Base-by-base conservation (phyloP, 2,888 invertebrate genomes). In the Chalcosyrphus nemorum region DNA sequence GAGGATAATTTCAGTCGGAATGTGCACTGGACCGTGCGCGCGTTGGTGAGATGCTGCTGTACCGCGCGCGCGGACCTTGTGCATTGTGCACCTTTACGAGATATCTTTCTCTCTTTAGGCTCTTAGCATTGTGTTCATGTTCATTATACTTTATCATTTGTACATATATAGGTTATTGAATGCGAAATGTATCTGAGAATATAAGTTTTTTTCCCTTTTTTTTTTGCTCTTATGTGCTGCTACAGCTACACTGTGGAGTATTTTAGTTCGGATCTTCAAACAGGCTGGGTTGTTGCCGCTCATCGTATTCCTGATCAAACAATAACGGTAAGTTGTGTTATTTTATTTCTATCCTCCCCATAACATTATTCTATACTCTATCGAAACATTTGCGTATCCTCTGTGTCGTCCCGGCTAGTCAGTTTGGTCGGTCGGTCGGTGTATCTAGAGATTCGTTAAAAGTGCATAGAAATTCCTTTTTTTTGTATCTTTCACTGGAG, bases 241-340 rank as follows among this genome's bases (percentile, higher is more conserved):
- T 24, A 93, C 87, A 96, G 96, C 43, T 97, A 96, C 89, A 94
- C 95, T 7, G 94, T 96, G 56, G 95, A 96, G 89, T 95, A 95
- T 89, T 95, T 95, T 91, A 95, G 95, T 90, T 94, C 94, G 9
- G 96, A 96, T 90, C 92, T 95, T 66, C 95, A 95, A 89, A 95
- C 95, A 86, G 96, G 96, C 54, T 95, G 95, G 95, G 94, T 95
- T 43, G 93, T 94, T 35, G 94, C 95, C 7, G 95, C 95, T 6
- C 94, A 94, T 88, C 93, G 94, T 59, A 93, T 96, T 47, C 93
- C 94, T 41, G 93, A 93, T 82, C 95, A 95, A 81, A 94, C 94
- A 87, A 95, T 94, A 91, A 94, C 94, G 61, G 95, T 97, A 88
- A 88, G 89, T 88, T 75, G 63, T 77, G 70, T 80, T 84, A 50